Conservation (phyloP, 2,888 invertebrate genomes). For the Plebejus argus region DNA sequence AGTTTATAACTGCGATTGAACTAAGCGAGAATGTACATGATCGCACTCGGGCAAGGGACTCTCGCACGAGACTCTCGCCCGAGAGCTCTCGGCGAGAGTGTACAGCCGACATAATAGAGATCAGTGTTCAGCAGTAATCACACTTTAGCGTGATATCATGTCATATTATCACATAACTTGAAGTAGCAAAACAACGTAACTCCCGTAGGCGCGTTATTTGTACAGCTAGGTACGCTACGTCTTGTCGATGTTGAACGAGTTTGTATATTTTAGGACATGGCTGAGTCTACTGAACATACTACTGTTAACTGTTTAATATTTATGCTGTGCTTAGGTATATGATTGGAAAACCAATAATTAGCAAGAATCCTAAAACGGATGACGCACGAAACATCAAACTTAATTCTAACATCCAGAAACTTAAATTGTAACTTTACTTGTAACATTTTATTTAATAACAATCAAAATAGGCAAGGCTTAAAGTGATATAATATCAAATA, state of each 20-base stretch:
- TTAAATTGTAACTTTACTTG: not conserved
- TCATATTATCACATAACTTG: too few relatives aligned
- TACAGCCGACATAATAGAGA: too few relatives aligned
- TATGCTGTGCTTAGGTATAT: not conserved
- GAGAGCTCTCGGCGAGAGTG: too few relatives aligned
- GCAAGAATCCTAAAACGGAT: not conserved
- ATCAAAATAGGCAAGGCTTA: not conserved
- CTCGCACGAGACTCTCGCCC: too few relatives aligned
- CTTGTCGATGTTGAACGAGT: not conserved
- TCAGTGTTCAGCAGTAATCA: too few relatives aligned
- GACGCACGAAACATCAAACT: not conserved
- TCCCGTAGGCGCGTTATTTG: not conserved
- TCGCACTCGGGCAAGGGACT: too few relatives aligned
- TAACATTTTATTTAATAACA: not conserved
- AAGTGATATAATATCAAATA: not conserved
- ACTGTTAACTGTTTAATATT: not conserved
- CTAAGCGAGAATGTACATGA: too few relatives aligned
- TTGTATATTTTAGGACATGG: too few relatives aligned
- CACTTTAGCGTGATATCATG: too few relatives aligned
- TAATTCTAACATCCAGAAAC: constrained; percentile 13
- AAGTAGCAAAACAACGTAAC: not conserved
- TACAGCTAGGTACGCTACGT: too few relatives aligned
- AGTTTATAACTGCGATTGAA: too few relatives aligned
- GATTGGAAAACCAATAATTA: not conserved
- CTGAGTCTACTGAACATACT: not conserved